These are phyloP conservation scores for Scaptomyza flava DNA, from an alignment of 2,888 invertebrate genomes.

Conservation along the genomic window DNA sequence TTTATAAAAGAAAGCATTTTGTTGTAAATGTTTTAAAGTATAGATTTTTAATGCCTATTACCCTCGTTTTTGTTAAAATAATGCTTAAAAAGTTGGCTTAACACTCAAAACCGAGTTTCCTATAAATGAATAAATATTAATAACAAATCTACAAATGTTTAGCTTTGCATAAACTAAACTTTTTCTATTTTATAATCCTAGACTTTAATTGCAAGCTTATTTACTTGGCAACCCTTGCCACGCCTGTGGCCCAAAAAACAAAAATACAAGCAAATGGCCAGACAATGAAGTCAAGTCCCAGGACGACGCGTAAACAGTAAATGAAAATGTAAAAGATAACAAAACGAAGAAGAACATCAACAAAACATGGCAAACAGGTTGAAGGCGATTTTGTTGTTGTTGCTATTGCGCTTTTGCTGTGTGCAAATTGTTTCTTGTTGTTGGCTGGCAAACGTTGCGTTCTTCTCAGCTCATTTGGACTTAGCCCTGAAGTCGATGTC, in stretches of 20 bases:
- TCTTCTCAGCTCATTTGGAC: constrained; percentile 43
- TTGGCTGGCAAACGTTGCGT: constrained; percentile 1
- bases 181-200: not conserved
- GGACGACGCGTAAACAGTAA: constrained; percentile 44
- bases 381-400: constrained; percentile 6
- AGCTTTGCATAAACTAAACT: not conserved
- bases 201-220: constrained; percentile 18
- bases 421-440: constrained; percentile 29
- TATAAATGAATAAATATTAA: not conserved
- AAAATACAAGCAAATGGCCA: constrained; percentile 21
- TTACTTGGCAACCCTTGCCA: constrained; percentile 21
- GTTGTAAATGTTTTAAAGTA: too few relatives aligned
- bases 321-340: constrained; percentile 29
- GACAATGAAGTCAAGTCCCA: constrained; percentile 47
- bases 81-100: too few relatives aligned
- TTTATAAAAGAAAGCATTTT: too few relatives aligned
- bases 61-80: too few relatives aligned
- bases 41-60: too few relatives aligned
- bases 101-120: too few relatives aligned
- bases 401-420: constrained; percentile 7
- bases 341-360: not conserved
- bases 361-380: constrained; percentile 23
- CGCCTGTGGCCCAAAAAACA: not conserved
- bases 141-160: not conserved
- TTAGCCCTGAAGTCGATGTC: constrained; percentile 10